phyloP scores from a whole-genome alignment of 1,140 invertebrate genomes.

The Platyscapa corneri region DNA sequence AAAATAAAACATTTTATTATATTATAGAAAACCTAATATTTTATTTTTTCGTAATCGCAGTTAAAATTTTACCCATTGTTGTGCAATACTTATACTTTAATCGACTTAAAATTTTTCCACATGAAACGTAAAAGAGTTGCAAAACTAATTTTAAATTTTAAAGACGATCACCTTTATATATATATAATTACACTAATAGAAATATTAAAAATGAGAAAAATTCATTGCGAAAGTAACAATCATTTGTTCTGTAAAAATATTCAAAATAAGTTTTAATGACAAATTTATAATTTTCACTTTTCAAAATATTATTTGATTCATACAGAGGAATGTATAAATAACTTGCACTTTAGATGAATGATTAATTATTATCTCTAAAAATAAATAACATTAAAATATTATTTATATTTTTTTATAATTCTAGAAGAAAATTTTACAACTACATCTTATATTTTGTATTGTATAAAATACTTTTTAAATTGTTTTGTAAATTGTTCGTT shows the following conservation, averaged over 20 bases:
- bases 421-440: conserved; percentile 4
- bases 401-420: neutral
- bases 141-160: conserved; percentile 60
- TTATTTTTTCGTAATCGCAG: conserved; percentile 3
- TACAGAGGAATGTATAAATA: conserved; percentile 31
- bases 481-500: neutral
- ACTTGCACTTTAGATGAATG: neutral
- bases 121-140: conserved; percentile 55
- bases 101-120: conserved; percentile 66
- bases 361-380: conserved; percentile 19
- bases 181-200: neutral
- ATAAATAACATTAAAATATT: neutral
- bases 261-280: conserved; percentile 1
- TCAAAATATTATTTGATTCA: conserved; percentile 4
- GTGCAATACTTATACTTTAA: conserved; percentile 62
- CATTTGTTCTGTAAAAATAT: neutral
- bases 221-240: neutral
- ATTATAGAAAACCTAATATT: conserved; percentile 10
- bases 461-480: conserved; percentile 4
- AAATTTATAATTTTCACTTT: conserved; percentile 27
- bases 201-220: neutral
- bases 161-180: neutral
- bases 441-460: conserved; percentile 5
- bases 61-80: conserved; percentile 41
- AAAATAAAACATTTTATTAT: conserved; percentile 16